phyloP scores from a whole-genome alignment of 2,888 invertebrate genomes.

The Hesperia comma region DNA sequence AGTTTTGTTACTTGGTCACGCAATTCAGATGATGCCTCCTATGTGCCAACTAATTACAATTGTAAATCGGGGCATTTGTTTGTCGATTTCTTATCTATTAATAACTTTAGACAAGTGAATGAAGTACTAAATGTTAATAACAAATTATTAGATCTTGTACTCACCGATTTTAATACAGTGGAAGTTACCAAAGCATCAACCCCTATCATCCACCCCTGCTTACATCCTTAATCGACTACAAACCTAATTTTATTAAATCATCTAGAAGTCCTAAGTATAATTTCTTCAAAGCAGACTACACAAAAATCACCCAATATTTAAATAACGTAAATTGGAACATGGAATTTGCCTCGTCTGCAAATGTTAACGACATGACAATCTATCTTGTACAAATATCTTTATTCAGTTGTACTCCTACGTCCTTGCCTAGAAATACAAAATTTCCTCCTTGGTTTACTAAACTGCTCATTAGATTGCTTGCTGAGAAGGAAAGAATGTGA shows the following conservation, averaged over 20 bases:
- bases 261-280: slow-evolving; percentile 17
- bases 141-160: slow-evolving; percentile 30
- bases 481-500: background rate
- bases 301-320: slow-evolving; percentile 21
- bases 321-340: slow-evolving; percentile 19
- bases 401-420: background rate
- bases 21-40: background rate
- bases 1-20: slow-evolving; percentile 29
- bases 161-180: background rate
- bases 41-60: slow-evolving; percentile 1
- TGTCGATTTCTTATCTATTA: slow-evolving; percentile 30
- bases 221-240: slow-evolving; percentile 2
- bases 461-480: background rate
- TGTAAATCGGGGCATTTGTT: background rate
- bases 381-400: background rate
- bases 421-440: background rate
- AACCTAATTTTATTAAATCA: slow-evolving; percentile 8
- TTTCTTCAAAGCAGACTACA: slow-evolving; percentile 33
- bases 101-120: slow-evolving; percentile 31
- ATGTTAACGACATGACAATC: slow-evolving; percentile 23
- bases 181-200: background rate
- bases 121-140: slow-evolving; percentile 24
- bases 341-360: too few relatives aligned
- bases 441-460: slow-evolving; percentile 6
- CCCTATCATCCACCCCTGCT: slow-evolving; percentile 25